Evolutionary conservation across 1,140 invertebrate genomes (phyloP).

Genomic region (Agrypnia vestita): DNA sequence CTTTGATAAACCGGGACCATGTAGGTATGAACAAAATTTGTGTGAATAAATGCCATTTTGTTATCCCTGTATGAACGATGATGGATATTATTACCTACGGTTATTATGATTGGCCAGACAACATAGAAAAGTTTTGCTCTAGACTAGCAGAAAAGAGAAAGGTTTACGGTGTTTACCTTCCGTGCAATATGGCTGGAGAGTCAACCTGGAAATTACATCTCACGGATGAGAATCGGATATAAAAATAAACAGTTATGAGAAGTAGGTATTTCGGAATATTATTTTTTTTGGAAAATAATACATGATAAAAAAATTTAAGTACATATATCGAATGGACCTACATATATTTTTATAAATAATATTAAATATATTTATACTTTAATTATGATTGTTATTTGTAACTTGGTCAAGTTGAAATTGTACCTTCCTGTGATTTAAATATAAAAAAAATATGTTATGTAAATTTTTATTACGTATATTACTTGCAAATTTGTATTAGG

Average conservation of each 20-base stretch:
- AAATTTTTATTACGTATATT: too few relatives aligned
- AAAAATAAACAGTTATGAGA: not conserved
- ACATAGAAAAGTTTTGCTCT: slow-evolving; percentile 40
- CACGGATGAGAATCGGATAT: not conserved
- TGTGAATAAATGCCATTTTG: slow-evolving; percentile 26
- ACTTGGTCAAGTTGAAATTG: too few relatives aligned
- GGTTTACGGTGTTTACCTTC: slow-evolving; percentile 47
- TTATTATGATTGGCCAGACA: slow-evolving; percentile 53
- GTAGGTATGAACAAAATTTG: not conserved
- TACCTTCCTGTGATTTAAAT: too few relatives aligned
- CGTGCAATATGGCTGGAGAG: slow-evolving; percentile 11
- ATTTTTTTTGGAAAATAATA: too few relatives aligned
- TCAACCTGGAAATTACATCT: slow-evolving; percentile 25
- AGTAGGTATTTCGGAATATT: too few relatives aligned
- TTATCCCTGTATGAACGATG: slow-evolving; percentile 23
- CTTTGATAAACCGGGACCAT: not conserved
- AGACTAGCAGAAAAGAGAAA: slow-evolving; percentile 30
- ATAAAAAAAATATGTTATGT: too few relatives aligned
- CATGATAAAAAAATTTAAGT: too few relatives aligned
- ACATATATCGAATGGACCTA: too few relatives aligned
- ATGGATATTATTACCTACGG: slow-evolving; percentile 41
- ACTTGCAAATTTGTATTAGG: too few relatives aligned
- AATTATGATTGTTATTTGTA: too few relatives aligned
- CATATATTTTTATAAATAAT: too few relatives aligned
- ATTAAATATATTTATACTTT: too few relatives aligned